A percentile compares a stretch with the other conserved stretches of the same genome.
phyloP scores from a whole-genome alignment of 1,140 invertebrate species.

The Octopus sinensis region DNA sequence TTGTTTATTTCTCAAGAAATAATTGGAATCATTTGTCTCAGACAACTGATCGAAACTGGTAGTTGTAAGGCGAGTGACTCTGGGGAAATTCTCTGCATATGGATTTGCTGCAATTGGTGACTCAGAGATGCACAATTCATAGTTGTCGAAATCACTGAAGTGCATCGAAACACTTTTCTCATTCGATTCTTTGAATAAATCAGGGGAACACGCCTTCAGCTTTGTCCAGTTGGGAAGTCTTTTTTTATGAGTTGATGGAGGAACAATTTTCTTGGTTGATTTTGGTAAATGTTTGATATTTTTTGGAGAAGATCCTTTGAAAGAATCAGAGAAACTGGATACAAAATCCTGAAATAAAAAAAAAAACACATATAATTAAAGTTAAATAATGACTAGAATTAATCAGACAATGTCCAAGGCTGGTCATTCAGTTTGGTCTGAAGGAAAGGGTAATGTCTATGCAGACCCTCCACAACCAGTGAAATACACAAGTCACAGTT shows the following conservation, averaged over 20 bases:
- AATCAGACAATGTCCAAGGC: too few species aligned
- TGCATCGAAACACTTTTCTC: slow-evolving; percentile 26
- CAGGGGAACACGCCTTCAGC: not conserved
- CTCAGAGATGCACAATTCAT: slow-evolving; percentile 38
- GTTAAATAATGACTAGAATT: too few species aligned
- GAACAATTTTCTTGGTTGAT: not conserved
- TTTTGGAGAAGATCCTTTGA: not conserved
- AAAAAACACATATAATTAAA: too few species aligned
- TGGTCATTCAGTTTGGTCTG: too few species aligned
- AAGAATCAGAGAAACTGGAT: not conserved
- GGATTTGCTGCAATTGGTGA: slow-evolving; percentile 23
- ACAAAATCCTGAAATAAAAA: not conserved
- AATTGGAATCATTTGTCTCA: too few species aligned
- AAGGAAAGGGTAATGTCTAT: too few species aligned
- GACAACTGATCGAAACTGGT: too few species aligned
- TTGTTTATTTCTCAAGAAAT: too few species aligned
- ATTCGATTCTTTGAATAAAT: not conserved
- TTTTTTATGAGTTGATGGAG: not conserved
- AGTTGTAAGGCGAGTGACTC: too few species aligned
- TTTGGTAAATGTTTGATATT: too few species aligned
- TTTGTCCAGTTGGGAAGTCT: not conserved
- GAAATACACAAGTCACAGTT: too few species aligned
- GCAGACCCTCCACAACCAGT: too few species aligned
- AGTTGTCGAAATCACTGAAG: slow-evolving; percentile 49
- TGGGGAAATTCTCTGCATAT: slow-evolving; percentile 6